Percentiles rank a stretch among this genome's conserved stretches.
Conservation (phyloP, 2,888 invertebrate species). For the Amorpha juglandis region DNA sequence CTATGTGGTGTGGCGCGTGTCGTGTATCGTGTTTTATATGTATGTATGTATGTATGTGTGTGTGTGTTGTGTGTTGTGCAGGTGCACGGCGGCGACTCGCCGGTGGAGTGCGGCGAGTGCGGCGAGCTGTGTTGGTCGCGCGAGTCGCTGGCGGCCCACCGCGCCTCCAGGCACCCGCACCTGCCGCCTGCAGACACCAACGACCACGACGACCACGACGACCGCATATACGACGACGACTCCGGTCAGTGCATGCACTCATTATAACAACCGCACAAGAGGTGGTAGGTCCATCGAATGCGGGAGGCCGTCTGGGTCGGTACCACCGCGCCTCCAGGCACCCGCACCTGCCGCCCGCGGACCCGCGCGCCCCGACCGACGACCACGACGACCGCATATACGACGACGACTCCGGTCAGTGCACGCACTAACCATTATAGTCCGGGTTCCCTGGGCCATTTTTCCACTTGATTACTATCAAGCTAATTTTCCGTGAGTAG, state of each 20-base stretch:
- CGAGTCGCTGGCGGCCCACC: conserved; percentile 71
- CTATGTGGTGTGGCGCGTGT: too few relatives aligned
- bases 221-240: conserved; percentile 52
- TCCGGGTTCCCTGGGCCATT: too few relatives aligned
- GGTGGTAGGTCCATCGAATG: too few relatives aligned
- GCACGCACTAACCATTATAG: background rate
- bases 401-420: conserved; percentile 65
- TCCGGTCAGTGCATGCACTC: conserved; percentile 51
- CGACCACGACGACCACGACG: conserved; percentile 45
- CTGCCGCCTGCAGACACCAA: conserved; percentile 49
- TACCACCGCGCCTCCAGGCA: conserved; percentile 67
- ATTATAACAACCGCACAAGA: background rate
- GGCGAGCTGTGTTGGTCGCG: conserved; percentile 92
- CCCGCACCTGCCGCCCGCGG: conserved; percentile 63
- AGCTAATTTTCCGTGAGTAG: too few relatives aligned
- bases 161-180: conserved; percentile 68
- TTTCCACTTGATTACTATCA: too few relatives aligned
- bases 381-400: conserved; percentile 36
- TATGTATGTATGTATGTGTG: too few relatives aligned
- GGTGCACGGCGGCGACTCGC: conserved; percentile 91
- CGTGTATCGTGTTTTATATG: too few relatives aligned
- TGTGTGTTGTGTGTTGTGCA: conserved; percentile 50
- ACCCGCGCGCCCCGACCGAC: conserved; percentile 47
- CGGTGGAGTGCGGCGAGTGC: conserved; percentile 91
- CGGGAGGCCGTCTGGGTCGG: too few relatives aligned